Conservation (phyloP, 2,888 invertebrate genomes). For the Pristionchus arcanus region DNA sequence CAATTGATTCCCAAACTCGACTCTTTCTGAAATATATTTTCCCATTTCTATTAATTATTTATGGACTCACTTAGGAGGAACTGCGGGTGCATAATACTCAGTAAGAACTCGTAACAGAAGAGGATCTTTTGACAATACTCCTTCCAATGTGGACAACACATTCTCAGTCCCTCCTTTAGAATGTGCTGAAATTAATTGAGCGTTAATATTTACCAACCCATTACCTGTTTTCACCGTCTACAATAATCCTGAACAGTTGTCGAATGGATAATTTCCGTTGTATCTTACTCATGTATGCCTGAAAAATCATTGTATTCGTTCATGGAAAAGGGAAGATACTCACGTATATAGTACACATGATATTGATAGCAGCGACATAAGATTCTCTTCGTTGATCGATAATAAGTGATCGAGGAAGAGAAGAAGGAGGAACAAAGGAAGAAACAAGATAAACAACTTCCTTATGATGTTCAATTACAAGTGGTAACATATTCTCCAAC, state of each 20-base stretch:
- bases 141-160: background rate
- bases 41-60: background rate
- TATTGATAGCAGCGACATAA: conserved; percentile 17
- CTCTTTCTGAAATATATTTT: background rate
- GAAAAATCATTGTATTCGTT: background rate
- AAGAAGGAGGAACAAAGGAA: background rate
- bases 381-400: background rate
- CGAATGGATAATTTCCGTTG: background rate
- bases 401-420: conserved; percentile 14
- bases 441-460: conserved; percentile 21
- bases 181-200: background rate
- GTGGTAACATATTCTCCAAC: background rate
- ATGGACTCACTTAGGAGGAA: background rate
- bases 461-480: background rate
- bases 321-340: background rate
- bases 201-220: background rate
- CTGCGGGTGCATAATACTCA: background rate
- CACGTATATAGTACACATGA: conserved; percentile 10
- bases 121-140: conserved; percentile 8
- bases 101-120: background rate
- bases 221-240: background rate
- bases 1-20: background rate
- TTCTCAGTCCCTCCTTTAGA: conserved; percentile 6
- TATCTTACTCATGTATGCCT: conserved; percentile 24
- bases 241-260: conserved; percentile 5